phyloP scores from a whole-genome alignment of 2,113 vertebrate species.

The Gopherus evgoodei region DNA sequence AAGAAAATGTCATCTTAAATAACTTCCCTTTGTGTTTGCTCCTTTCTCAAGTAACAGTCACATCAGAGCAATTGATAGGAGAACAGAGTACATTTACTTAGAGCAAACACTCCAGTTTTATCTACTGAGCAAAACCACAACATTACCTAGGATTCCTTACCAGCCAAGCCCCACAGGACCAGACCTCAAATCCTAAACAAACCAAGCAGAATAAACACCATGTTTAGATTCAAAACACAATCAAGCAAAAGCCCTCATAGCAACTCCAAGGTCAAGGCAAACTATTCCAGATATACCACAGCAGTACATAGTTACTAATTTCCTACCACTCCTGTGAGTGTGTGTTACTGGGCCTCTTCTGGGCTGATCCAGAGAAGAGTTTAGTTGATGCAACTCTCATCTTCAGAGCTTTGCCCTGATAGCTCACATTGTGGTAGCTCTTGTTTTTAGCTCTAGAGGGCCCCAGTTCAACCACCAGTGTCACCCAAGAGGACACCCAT shows the following conservation, averaged over 20 bases:
- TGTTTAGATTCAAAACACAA: not conserved
- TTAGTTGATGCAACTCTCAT: not conserved
- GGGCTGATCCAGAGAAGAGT: not conserved
- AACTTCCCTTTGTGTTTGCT: not conserved
- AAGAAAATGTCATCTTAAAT: not conserved
- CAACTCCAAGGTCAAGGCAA: rapidly evolving
- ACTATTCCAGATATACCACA: not conserved
- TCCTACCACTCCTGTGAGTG: rapidly evolving
- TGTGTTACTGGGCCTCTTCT: not conserved
- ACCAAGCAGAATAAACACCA: rapidly evolving
- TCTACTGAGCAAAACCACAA: not conserved
- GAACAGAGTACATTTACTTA: not conserved
- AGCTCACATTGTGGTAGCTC: not conserved
- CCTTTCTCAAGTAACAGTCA: not conserved
- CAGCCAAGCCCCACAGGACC: not conserved
- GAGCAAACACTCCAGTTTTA: not conserved
- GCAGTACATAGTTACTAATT: rapidly evolving
- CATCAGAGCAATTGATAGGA: not conserved
- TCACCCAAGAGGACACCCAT: not conserved
- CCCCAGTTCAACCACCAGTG: not conserved
- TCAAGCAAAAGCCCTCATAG: rapidly evolving
- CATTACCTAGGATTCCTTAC: rapidly evolving
- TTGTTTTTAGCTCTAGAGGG: not conserved
- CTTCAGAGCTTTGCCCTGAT: not conserved
- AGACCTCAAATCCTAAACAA: rapidly evolving